Base-by-base conservation (phyloP, 2,888 invertebrate genomes). In the Polymixis flavicincta region DNA sequence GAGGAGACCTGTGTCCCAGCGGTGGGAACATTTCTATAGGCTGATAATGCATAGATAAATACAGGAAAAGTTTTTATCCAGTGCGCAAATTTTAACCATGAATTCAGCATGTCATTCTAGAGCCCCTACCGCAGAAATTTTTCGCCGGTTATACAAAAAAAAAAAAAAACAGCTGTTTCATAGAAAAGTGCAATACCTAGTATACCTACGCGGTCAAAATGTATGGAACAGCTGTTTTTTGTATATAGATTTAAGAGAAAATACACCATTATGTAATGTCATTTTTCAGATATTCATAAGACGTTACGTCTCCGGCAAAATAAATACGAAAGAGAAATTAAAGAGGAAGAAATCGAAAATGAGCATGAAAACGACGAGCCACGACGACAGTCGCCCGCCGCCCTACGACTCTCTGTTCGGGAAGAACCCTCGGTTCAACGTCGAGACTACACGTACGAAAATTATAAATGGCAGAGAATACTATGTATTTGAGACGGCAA, bases 391-490 rank as follows among this genome's bases (percentile, higher is more conserved):
- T 55, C 97, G 97, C 0, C 98, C 98, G 1, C 98, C 98, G 0
- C 97, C 98, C 0, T 98, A 98, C 92, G 97, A 97, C 42, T 96
- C 97, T 0, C 92, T 97, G 4, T 97, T 97, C 81, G 96, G 96
- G 6, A 86, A 80, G 52, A 94, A 94, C 93, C 72, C 93, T 88
- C 72, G 92, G 28, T 90, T 87, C 37, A 89, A 90, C 32, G 85
- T 90, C 3, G 91, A 92, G 8, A 88, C 94, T 4, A 95, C 96
- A 0, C 96, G 96, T 28, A 96, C 95, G 76, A 96, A 97, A 87
- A 95, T 97, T 8, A 97, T 98, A 55, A 98, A 98, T 87, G 98
- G 98, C 0, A 96, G 98, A 66, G 98, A 98, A 89, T 98, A 98
- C 92, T 97, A 97, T 93, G 97, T 98, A 0, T 96, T 97, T 45